Evolutionary conservation across 2,113 vertebrate species (phyloP).

Genomic region (Hypocryptadius cinnamomeus): DNA sequence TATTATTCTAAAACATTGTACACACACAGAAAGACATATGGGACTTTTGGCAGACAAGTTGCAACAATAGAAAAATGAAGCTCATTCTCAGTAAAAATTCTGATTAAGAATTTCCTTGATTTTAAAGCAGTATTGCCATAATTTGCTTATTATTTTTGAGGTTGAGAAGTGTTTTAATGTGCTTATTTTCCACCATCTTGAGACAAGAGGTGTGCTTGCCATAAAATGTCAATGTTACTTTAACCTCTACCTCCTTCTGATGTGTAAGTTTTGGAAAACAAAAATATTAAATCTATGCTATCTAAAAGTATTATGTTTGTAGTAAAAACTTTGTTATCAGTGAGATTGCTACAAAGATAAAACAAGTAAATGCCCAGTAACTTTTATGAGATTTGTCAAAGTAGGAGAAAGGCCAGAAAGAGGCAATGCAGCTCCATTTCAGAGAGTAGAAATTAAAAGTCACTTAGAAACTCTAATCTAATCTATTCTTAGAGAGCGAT

Average conservation of each 20-base stretch:
- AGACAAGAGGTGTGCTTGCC: neutral
- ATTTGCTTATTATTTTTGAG: neutral
- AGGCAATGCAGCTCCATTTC: neutral
- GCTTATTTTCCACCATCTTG: neutral
- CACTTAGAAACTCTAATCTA: neutral
- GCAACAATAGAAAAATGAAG: neutral
- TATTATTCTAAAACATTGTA: neutral
- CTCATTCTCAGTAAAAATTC: neutral
- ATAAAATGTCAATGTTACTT: neutral
- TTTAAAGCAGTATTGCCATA: neutral
- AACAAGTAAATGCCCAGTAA: neutral
- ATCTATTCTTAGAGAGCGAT: neutral
- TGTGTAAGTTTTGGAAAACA: constrained; percentile 5
- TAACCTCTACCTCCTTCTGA: neutral
- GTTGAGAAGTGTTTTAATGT: neutral
- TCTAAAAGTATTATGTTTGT: neutral
- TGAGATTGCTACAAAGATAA: neutral
- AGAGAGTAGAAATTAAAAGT: neutral
- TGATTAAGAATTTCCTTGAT: neutral
- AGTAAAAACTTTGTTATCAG: neutral
- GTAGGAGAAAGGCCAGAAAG: neutral
- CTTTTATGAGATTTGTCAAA: neutral
- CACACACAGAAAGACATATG: neutral
- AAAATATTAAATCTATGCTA: neutral
- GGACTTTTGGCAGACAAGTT: neutral